Evolutionary conservation across 2,113 vertebrate genomes (phyloP).

Genomic region (Tauraco erythrolophus): DNA sequence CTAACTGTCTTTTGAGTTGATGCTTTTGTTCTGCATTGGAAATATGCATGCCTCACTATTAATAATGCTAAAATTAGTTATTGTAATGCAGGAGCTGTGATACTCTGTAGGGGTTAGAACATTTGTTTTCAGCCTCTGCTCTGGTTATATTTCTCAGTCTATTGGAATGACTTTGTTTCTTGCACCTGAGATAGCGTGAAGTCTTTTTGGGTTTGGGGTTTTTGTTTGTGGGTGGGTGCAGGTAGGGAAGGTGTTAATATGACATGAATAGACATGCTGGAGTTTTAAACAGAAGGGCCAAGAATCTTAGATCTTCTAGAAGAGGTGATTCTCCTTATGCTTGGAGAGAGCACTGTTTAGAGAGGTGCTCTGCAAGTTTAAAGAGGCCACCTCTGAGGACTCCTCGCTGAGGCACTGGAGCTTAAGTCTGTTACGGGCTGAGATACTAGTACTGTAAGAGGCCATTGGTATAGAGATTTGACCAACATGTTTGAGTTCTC

Average conservation of each 20-base stretch:
- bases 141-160: neutral
- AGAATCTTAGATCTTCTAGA: neutral
- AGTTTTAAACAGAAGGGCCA: neutral
- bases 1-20: neutral
- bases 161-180: neutral
- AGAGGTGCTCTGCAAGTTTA: neutral
- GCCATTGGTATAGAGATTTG: neutral
- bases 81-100: neutral
- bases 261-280: fast-evolving
- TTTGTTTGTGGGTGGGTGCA: neutral
- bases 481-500: neutral
- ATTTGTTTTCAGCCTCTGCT: neutral
- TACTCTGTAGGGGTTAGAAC: neutral
- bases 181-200: neutral
- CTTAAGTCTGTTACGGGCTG: neutral
- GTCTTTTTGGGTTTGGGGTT: neutral
- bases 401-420: neutral
- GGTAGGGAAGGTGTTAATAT: neutral
- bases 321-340: neutral
- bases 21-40: neutral
- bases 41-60: neutral
- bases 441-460: neutral
- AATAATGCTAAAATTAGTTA: neutral
- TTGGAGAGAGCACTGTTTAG: neutral
- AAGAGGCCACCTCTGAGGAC: neutral